Conservation (phyloP, 2,113 vertebrate species). For the Vidua chalybeata region DNA sequence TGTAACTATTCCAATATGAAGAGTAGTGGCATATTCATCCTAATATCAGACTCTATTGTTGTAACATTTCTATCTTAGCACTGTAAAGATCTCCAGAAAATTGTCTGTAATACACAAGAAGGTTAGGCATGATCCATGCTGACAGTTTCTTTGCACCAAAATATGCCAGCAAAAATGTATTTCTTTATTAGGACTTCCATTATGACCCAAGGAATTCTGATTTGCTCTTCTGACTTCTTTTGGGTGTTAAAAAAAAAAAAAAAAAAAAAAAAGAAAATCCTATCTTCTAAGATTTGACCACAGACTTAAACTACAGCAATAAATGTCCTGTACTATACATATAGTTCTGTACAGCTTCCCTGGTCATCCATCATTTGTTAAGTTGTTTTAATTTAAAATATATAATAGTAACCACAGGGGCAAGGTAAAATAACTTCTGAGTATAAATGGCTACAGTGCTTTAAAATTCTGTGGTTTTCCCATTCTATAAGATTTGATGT, state of each 20-base stretch:
- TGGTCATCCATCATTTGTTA: not conserved
- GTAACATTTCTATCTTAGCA: not conserved
- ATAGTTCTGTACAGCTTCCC: not conserved
- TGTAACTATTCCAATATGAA: not conserved
- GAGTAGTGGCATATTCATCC: not conserved
- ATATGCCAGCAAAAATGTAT: not conserved
- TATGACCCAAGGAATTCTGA: not conserved
- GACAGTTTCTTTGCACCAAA: not conserved
- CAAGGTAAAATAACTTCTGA: not conserved
- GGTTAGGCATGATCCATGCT: not conserved
- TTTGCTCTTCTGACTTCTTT: not conserved
- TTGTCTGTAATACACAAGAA: not conserved
- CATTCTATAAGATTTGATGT: not conserved
- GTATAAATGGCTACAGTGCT: not conserved
- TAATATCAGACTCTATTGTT: not conserved
- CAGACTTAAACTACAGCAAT: not conserved
- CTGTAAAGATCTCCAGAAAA: not conserved
- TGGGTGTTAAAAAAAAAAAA: not conserved
- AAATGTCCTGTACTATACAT: rapidly evolving
- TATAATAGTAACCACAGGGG: not conserved
- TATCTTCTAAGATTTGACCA: not conserved
- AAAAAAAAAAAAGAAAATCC: not conserved
- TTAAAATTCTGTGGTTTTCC: not conserved
- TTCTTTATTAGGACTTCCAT: not conserved
- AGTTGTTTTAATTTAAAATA: not conserved